Conservation (phyloP, 2,113 vertebrate species). For the Dissostichus mawsoni region DNA sequence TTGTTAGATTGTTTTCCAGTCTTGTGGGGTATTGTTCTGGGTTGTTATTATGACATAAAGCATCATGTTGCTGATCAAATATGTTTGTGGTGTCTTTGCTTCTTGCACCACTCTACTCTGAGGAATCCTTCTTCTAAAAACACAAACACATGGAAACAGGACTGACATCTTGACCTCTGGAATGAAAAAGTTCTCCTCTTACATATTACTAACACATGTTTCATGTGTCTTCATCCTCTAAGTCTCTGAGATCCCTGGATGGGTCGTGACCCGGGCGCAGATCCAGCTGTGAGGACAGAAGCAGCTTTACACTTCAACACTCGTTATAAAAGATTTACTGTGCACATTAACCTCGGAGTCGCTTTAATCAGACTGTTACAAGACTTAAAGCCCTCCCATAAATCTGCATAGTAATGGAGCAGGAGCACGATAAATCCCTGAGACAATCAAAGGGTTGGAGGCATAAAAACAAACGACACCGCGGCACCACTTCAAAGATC, state of each 20-base stretch:
- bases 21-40: no score
- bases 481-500: constrained; percentile 16
- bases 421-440: constrained; percentile 28
- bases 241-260: not conserved
- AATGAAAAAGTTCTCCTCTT: not conserved
- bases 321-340: constrained; percentile 20
- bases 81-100: no score
- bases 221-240: not conserved
- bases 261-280: not conserved
- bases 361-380: constrained; percentile 3
- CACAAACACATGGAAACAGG: not conserved
- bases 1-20: no score
- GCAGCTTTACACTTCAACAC: no score
- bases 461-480: constrained; percentile 25
- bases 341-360: not conserved
- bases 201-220: not conserved
- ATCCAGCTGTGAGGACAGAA: constrained; percentile 10
- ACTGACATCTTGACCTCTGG: not conserved
- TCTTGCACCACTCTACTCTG: not conserved
- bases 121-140: not conserved
- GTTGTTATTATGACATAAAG: no score
- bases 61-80: no score
- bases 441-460: constrained; percentile 24
- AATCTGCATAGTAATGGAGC: constrained; percentile 44
- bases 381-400: constrained; percentile 34